A percentile compares a stretch with the other conserved stretches of the same genome.
These are phyloP conservation scores for Theodoxus fluviatilis DNA, from an alignment of 2,888 invertebrate genomes.

Conservation along the genomic window DNA sequence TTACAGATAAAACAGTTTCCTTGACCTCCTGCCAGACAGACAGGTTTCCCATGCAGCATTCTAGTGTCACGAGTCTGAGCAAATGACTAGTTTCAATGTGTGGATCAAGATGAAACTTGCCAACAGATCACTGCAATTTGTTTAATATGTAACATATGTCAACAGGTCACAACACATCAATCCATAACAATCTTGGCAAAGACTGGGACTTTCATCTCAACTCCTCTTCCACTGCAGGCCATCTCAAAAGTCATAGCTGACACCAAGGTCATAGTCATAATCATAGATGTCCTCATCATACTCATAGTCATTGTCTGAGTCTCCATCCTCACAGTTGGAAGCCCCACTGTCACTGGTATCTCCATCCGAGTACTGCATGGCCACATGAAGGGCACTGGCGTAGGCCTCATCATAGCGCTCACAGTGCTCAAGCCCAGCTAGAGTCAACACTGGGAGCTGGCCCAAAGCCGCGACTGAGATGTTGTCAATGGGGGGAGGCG, in stretches of 20 bases:
- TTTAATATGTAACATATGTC: too few relatives aligned
- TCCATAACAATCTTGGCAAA: too few relatives aligned
- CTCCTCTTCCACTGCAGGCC: too few relatives aligned
- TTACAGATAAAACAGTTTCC: too few relatives aligned
- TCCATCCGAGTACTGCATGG: slow-evolving; percentile 51
- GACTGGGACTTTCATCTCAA: too few relatives aligned
- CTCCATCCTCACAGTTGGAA: slow-evolving; percentile 51
- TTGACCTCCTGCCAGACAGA: too few relatives aligned
- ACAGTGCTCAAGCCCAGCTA: slow-evolving; percentile 45
- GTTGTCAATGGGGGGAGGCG: slow-evolving; percentile 61
- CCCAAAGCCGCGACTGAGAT: slow-evolving; percentile 55
- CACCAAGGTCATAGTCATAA: slow-evolving; percentile 52
- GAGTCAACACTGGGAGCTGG: slow-evolving; percentile 39
- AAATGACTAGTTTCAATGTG: too few relatives aligned
- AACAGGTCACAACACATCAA: too few relatives aligned
- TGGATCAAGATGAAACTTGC: too few relatives aligned
- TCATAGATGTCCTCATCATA: slow-evolving; percentile 63
- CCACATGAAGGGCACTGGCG: slow-evolving; percentile 52
- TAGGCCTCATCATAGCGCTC: slow-evolving; percentile 56
- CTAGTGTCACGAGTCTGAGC: too few relatives aligned
- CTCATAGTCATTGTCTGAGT: slow-evolving; percentile 59
- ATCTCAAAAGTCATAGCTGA: slow-evolving; percentile 49
- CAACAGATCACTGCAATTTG: too few relatives aligned
- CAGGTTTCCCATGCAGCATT: too few relatives aligned
- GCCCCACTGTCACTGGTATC: slow-evolving; percentile 59